Evolutionary conservation across 2,113 vertebrate genomes (phyloP).

Genomic region (Petroica traversi): DNA sequence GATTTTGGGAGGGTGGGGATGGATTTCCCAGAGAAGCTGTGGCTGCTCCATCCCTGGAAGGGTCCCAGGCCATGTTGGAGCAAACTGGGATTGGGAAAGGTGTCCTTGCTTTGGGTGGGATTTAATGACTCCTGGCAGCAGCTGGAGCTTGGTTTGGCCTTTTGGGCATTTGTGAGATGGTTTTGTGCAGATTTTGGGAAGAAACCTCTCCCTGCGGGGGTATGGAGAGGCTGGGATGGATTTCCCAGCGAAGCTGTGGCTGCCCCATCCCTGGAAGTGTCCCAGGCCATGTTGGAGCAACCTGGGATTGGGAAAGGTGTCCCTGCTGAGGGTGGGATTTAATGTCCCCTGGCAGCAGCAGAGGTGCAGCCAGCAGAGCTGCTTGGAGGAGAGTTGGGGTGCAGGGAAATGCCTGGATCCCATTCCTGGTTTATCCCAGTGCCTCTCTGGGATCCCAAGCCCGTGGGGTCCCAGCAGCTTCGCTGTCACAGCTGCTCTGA

Average conservation of each 20-base stretch:
- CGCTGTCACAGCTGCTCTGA: not conserved
- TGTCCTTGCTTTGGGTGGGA: no score
- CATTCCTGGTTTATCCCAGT: not conserved
- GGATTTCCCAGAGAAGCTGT: no score
- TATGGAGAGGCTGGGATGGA: no score
- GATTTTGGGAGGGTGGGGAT: not conserved
- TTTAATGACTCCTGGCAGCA: no score
- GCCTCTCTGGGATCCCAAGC: not conserved
- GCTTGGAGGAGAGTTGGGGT: not conserved
- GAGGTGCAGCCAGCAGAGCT: not conserved
- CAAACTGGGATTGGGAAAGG: no score
- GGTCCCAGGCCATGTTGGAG: no score
- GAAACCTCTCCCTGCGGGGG: not conserved
- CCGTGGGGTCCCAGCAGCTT: not conserved
- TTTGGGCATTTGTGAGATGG: not conserved
- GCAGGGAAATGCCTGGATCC: not conserved
- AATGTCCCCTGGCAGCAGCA: not conserved
- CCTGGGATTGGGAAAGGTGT: fast-evolving
- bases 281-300: not conserved
- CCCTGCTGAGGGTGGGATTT: no score
- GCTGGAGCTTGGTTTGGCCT: no score
- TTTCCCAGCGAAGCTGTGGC: not conserved
- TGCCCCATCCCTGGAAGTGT: not conserved
- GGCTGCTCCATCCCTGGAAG: no score
- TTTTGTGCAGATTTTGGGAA: not conserved